Evolutionary conservation across 1,140 invertebrate genomes (phyloP), one percentile per base, ranked within the genome.

Genomic region (Diuraphis noxia): DNA sequence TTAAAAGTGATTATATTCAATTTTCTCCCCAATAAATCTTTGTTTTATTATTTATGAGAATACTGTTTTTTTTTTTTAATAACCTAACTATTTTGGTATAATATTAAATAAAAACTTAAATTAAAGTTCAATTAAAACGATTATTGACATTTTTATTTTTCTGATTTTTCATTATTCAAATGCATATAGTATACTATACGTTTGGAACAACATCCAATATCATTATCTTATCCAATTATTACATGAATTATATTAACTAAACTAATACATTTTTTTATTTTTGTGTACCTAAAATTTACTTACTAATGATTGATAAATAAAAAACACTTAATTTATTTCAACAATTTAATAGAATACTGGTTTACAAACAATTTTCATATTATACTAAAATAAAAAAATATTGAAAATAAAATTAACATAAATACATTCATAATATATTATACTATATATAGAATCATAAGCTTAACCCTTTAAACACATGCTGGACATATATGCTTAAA

Each of bases 81-180:
- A 17, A n/a, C 56, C 13, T n/a, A n/a, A 72, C 17, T 72, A n/a
- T 72, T 23, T 5, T 19, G 30, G 13, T 6, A 72, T 17, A 72
- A 34, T n/a, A n/a, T 72, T 6, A n/a, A 72, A 72, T 72, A n/a
- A n/a, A 72, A 72, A 72, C n/a, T 72, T 72, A 34, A n/a, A n/a
- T n/a, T n/a, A n/a, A n/a, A 72, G 30, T 72, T 17, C n/a, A 6
- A n/a, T 17, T 72, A 2, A 72, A 72, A n/a, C 17, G 56, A 72
- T n/a, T 72, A 0, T 72, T n/a, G 0, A n/a, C 1, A 0, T 4
- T 72, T n/a, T n/a, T 72, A 13, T n/a, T n/a, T n/a, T 5, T n/a
- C 19, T n/a, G 17, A 72, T 72, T 72, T 63, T 72, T n/a, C 17
- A 72, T 72, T 72, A 72, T 72, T 72, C 30, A n/a, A 72, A 72